Evolutionary conservation across 2,797 vertebrate genomes (phyloP), one percentile per base, ranked within the genome.

Genomic region (Acanthopagrus latus): DNA sequence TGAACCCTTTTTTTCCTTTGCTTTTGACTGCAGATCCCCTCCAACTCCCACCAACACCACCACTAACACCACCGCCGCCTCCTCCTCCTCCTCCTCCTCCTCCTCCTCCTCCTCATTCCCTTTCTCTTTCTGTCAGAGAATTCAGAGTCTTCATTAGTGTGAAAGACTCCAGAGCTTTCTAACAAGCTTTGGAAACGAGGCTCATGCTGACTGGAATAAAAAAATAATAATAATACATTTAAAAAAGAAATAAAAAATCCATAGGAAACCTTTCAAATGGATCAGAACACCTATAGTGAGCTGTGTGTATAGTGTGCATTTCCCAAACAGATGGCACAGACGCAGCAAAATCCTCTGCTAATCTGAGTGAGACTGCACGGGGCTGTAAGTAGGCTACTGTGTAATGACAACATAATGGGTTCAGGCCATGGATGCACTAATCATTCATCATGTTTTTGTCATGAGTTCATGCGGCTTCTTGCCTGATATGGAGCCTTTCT

Each of bases 321-420:
- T 88, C 84, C 71, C 66, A 87, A 84, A 92, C 89, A 90, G 91
- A 92, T 92, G 90, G 92, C 84, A 86, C 67, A 83, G 84, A 85
- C 27, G 68, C 80, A 88, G 78, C 85, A 77, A 88, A 93, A 92
- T 92, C 92, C 90, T 88, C 83, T 81, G 86, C 77, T 93, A 91
- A 94, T 92, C 89, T 89, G 78, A 72, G 67, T 73, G 83, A 88
- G 84, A 79, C 82, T 74, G 78, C 76, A 86, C 84, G 80, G 72
- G 38, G 69, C 64, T 64, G 46, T 73, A 78, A 82, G 78, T 66
- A 78, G 69, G 80, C 72, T 48, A 60, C 76, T 38, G 66, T 81
- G 71, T 76, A 82, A 75, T 78, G 72, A 74, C 77, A 87, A 48
- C 71, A 81, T 41, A 60, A 64, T 56, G 55, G 69, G 54, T 60